Evolutionary conservation across 2,888 invertebrate genomes (phyloP).

Genomic region (Branchellion lobata): DNA sequence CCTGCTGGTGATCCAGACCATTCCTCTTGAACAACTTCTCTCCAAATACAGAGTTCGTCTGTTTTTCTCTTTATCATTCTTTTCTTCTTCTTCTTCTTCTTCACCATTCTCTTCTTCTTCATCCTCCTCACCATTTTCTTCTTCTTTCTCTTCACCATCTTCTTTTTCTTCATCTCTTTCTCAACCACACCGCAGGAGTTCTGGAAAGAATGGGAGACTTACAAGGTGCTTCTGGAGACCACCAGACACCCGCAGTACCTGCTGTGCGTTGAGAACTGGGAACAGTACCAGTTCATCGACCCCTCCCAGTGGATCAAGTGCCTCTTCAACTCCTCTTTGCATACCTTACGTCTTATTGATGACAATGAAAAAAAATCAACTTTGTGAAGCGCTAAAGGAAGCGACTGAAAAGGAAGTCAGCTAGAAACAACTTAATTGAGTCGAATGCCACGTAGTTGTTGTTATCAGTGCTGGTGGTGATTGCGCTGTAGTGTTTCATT

Average conservation of each 20-base stretch:
- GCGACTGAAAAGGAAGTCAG: too few species aligned
- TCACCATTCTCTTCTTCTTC: too few species aligned
- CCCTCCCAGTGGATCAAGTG: slow-evolving; percentile 60
- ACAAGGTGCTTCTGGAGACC: slow-evolving; percentile 57
- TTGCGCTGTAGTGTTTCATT: too few species aligned
- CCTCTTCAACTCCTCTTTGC: slow-evolving; percentile 32
- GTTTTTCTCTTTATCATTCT: background rate
- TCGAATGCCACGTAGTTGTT: too few species aligned
- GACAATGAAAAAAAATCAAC: too few species aligned
- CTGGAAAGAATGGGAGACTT: slow-evolving; percentile 61
- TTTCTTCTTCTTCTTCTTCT: too few species aligned
- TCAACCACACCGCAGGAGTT: slow-evolving; percentile 55
- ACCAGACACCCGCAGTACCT: slow-evolving; percentile 57
- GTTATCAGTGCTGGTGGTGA: too few species aligned
- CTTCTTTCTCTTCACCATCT: background rate
- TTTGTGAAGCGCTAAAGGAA: too few species aligned
- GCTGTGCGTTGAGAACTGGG: slow-evolving; percentile 58
- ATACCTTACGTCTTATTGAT: background rate
- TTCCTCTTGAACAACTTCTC: slow-evolving; percentile 56
- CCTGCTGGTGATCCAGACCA: slow-evolving; percentile 49
- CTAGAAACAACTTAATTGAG: too few species aligned
- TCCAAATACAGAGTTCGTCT: slow-evolving; percentile 56
- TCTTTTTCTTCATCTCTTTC: too few species aligned
- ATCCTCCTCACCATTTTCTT: too few species aligned
- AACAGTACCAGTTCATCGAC: slow-evolving; percentile 57